Percentiles rank a stretch among this genome's conserved stretches.
Conservation (phyloP, 2,888 invertebrate genomes). For the Neoaliturus tenellus region DNA sequence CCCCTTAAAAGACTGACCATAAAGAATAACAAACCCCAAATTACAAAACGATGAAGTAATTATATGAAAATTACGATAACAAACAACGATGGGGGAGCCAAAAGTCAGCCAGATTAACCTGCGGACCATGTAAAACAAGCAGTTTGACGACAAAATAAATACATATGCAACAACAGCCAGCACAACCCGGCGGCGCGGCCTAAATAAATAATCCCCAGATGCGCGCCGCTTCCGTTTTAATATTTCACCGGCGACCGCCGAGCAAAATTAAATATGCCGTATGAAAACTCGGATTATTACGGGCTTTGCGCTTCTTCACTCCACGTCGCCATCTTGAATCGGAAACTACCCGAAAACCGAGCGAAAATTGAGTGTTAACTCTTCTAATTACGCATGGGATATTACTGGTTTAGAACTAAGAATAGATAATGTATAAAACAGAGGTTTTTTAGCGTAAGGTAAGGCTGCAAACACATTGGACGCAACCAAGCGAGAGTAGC, state of each 20-base stretch:
- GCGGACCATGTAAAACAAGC: neutral
- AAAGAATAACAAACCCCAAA: no score
- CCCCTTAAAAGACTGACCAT: no score
- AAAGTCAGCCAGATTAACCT: neutral
- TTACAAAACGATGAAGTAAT: no score
- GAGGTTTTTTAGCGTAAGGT: no score
- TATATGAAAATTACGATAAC: neutral
- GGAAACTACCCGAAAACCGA: neutral
- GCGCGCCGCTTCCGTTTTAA: slow-evolving; percentile 27
- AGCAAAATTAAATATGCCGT: slow-evolving; percentile 45
- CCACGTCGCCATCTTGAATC: neutral
- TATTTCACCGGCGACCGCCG: slow-evolving; percentile 35
- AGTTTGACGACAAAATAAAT: slow-evolving; percentile 15
- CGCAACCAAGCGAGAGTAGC: no score
- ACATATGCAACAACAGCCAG: slow-evolving; percentile 30
- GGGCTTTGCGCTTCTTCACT: slow-evolving; percentile 19
- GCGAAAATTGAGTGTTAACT: no score
- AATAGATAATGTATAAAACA: no score
- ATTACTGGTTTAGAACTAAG: no score
- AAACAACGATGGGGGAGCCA: neutral
- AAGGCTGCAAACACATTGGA: no score
- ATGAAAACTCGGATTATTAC: slow-evolving; percentile 20
- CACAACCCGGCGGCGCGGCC: neutral
- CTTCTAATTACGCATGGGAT: no score
- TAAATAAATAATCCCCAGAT: slow-evolving; percentile 44